These are phyloP conservation scores for Dryobates pubescens DNA, from an alignment of 2,797 vertebrate genomes.

Conservation along the genomic window DNA sequence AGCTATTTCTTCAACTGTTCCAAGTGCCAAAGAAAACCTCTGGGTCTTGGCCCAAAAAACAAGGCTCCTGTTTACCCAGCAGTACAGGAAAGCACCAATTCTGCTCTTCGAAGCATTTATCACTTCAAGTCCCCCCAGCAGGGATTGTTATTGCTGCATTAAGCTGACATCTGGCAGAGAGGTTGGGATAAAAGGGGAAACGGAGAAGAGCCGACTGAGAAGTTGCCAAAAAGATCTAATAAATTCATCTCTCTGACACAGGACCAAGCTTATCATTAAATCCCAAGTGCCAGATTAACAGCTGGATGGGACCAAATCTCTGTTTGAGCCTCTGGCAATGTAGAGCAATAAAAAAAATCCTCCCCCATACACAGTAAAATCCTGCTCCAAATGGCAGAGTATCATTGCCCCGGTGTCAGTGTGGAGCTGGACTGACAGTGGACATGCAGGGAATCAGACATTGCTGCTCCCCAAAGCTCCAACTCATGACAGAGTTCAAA, in stretches of 20 bases:
- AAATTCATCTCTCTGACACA: slow-evolving; percentile 24
- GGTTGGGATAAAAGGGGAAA: background rate
- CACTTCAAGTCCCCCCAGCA: background rate
- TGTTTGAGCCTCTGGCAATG: background rate
- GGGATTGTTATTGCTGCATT: background rate
- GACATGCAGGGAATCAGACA: background rate
- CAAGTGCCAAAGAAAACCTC: background rate
- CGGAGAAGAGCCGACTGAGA: background rate
- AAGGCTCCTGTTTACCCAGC: background rate
- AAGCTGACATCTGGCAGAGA: slow-evolving; percentile 49
- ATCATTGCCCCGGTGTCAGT: background rate
- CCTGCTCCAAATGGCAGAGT: background rate
- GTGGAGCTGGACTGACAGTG: background rate
- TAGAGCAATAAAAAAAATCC: background rate
- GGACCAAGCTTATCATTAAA: slow-evolving; percentile 19
- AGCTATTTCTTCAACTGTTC: background rate
- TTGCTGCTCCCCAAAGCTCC: background rate
- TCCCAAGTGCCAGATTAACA: slow-evolving; percentile 40
- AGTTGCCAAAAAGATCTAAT: background rate
- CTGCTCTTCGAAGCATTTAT: background rate
- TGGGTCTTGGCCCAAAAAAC: background rate
- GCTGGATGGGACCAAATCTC: slow-evolving; percentile 12
- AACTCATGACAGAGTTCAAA: background rate
- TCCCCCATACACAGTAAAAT: background rate
- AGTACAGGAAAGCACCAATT: background rate